Conservation (phyloP, 2,888 invertebrate species). For the Trichopoda pennipes region DNA sequence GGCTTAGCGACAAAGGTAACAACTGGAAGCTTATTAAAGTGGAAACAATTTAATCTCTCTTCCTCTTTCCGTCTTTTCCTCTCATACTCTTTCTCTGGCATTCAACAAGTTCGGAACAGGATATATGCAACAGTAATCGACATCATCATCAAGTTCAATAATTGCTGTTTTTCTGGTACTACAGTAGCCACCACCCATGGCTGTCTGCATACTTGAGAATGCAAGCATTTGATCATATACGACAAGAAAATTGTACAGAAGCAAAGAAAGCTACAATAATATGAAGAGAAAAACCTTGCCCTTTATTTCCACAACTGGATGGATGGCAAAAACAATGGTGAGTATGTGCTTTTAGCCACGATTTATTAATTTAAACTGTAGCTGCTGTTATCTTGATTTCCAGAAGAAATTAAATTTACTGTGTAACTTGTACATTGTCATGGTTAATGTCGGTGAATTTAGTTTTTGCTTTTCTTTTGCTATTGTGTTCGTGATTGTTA, state of each 20-base stretch:
- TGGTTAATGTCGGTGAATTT: conserved; percentile 67
- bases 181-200: conserved; percentile 64
- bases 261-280: conserved; percentile 22
- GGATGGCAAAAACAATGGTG: conserved; percentile 46
- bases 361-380: conserved; percentile 68
- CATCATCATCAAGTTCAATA: too few relatives aligned
- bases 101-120: too few relatives aligned
- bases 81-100: too few relatives aligned
- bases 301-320: conserved; percentile 10
- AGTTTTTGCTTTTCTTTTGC: conserved; percentile 27
- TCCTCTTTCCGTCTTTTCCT: too few relatives aligned
- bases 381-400: conserved; percentile 65
- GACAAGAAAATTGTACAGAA: conserved; percentile 29
- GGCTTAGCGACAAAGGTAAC: too few relatives aligned
- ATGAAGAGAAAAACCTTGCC: conserved; percentile 48
- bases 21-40: too few relatives aligned
- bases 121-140: too few relatives aligned
- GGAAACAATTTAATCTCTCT: too few relatives aligned
- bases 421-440: conserved; percentile 68
- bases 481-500: conserved; percentile 1
- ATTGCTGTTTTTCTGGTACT: too few relatives aligned
- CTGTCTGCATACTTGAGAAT: conserved; percentile 56
- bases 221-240: conserved; percentile 35
- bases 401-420: conserved; percentile 67
- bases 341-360: conserved; percentile 54